Evolutionary conservation across 1,140 invertebrate genomes (phyloP).

Genomic region (Rhopalosiphum padi): DNA sequence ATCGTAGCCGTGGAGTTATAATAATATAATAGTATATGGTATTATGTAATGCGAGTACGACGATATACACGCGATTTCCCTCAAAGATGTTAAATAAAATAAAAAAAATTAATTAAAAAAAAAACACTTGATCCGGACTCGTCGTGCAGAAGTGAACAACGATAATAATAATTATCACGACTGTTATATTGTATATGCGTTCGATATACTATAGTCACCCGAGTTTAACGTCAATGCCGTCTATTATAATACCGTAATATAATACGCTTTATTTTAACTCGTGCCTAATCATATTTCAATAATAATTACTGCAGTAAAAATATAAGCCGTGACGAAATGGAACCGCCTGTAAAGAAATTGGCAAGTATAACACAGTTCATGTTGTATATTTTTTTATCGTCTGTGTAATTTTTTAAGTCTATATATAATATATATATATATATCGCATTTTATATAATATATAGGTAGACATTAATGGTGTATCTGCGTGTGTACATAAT

Average conservation of each 20-base stretch:
- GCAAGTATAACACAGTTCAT: not conserved
- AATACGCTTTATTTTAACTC: not conserved
- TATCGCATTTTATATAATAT: too few species aligned
- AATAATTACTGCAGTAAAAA: not conserved
- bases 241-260: not conserved
- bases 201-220: not conserved
- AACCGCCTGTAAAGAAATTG: not conserved
- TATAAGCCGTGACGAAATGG: not conserved
- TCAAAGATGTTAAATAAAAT: not conserved
- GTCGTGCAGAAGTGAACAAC: not conserved
- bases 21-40: not conserved
- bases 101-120: not conserved
- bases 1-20: not conserved
- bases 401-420: not conserved
- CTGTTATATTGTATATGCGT: not conserved
- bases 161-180: not conserved
- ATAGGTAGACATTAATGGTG: not conserved
- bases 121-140: not conserved
- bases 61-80: not conserved
- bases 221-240: not conserved
- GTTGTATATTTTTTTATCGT: not conserved
- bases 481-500: not conserved
- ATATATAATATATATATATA: too few species aligned
- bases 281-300: not conserved
- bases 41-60: not conserved